Conservation (phyloP, 2,113 vertebrate genomes). For the Proterorhinus semilunaris region DNA sequence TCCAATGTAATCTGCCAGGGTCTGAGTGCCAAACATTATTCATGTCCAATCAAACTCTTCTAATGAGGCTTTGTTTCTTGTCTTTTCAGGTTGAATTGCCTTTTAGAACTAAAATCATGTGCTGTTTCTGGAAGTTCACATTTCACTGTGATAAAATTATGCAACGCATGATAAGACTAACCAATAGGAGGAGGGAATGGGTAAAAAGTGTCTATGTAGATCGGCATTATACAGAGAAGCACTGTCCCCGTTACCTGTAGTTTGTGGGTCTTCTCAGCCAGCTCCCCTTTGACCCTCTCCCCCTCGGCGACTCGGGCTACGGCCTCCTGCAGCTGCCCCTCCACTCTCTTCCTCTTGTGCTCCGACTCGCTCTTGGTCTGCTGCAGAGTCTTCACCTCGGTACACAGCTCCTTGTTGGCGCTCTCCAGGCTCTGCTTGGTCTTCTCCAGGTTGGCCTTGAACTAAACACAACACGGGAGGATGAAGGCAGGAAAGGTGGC, state of each 20-base stretch:
- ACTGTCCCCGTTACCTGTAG: slow-evolving; percentile 81
- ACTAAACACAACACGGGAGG: slow-evolving; percentile 66
- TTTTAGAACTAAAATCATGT: too few relatives aligned
- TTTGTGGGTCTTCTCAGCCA: slow-evolving; percentile 87
- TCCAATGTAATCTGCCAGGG: too few relatives aligned
- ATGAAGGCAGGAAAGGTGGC: neutral
- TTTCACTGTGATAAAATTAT: too few relatives aligned
- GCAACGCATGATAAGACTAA: too few relatives aligned
- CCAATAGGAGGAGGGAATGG: too few relatives aligned
- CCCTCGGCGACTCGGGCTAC: slow-evolving; percentile 86
- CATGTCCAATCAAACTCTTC: too few relatives aligned
- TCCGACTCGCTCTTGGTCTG: slow-evolving; percentile 92
- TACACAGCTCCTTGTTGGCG: slow-evolving; percentile 90
- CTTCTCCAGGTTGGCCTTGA: slow-evolving; percentile 96
- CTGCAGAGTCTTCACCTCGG: slow-evolving; percentile 91
- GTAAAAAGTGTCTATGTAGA: too few relatives aligned
- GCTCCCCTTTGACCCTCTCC: slow-evolving; percentile 83
- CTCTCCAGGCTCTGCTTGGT: slow-evolving; percentile 94
- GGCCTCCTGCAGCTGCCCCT: slow-evolving; percentile 91
- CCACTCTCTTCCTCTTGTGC: slow-evolving; percentile 96
- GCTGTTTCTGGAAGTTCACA: too few relatives aligned
- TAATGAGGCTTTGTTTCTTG: too few relatives aligned
- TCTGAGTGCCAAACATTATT: too few relatives aligned
- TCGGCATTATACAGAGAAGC: too few relatives aligned
- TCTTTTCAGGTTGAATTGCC: too few relatives aligned